Evolutionary conservation across 2,797 vertebrate genomes (phyloP), one percentile per base, ranked within the genome.

Genomic region (Simalia tracyae): DNA sequence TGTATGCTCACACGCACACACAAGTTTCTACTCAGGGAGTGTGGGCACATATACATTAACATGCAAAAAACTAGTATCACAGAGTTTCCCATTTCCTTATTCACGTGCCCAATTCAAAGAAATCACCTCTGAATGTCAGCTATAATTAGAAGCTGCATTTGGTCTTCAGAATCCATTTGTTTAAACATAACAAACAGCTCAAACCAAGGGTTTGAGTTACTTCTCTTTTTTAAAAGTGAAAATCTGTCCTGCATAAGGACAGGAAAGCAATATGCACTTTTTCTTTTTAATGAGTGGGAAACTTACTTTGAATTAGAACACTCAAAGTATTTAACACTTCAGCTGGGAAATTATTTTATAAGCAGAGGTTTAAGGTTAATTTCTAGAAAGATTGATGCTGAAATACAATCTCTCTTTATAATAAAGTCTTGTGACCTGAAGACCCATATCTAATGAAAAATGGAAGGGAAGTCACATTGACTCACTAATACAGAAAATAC

Each of bases 11-110:
- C 66, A 84, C 9, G 86, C 84, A 60, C 64, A 85, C 36, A 85
- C 10, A 3, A 24, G 57, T 86, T 86, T 84, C 91, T n/a, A 56
- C 57, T 64, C 92, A 81, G 26, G 84, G 85, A 56, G 15, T 11
- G 11, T 31, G 88, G 84, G 2, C 24, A 97, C 96, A 89, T 31
- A 90, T 61, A 36, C 9, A 87, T 42, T 96, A 97, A 95, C 0
- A 50, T 92, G 42, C 68, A 87, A 91, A 97, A 96, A 97, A 97
- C 95, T 96, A 96, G 94, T 95, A 97, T 96, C 93, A 91, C 93
- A 96, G 95, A 89, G 95, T 96, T 97, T 96, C 97, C 97, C 92
- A 97, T 97, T 97, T 96, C 96, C 95, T 95, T 95, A 94, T 92
- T 93, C 92, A 93, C 90, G 95, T 87, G 94, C 84, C 93, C 36